Percentiles rank a stretch among this genome's conserved stretches.
Conservation (phyloP, 2,113 vertebrate genomes). For the Orientallactaga bullata region DNA sequence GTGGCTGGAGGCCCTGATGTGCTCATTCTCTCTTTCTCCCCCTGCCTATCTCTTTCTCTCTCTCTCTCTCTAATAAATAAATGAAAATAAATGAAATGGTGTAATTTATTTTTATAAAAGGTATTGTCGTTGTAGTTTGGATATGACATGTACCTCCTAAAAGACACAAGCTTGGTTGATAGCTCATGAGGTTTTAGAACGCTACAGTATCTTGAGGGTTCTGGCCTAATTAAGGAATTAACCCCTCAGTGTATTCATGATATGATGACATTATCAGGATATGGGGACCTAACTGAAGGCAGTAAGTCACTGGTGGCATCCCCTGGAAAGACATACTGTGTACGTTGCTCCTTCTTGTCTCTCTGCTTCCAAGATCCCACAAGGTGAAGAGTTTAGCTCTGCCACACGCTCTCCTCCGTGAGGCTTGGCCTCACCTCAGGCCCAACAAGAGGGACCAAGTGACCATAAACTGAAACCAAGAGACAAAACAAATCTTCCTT, state of each 20-base stretch:
- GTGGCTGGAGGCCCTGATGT: too few relatives aligned
- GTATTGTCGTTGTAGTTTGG: not conserved
- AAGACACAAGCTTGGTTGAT: not conserved
- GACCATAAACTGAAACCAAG: not conserved
- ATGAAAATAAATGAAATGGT: too few relatives aligned
- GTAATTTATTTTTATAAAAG: too few relatives aligned
- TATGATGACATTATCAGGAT: not conserved
- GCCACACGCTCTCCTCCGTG: too few relatives aligned
- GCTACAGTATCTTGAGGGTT: not conserved
- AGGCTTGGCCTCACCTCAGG: not conserved
- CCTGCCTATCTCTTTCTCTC: too few relatives aligned
- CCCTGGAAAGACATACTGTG: not conserved
- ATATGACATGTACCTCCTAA: not conserved
- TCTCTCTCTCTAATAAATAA: too few relatives aligned
- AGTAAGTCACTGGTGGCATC: not conserved
- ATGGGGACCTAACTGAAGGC: not conserved
- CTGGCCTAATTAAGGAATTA: not conserved
- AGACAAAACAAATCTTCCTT: not conserved
- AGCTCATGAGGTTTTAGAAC: not conserved
- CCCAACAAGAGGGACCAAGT: not conserved
- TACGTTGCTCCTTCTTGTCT: not conserved
- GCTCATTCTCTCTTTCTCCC: too few relatives aligned
- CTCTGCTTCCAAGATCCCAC: not conserved
- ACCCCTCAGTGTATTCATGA: not conserved
- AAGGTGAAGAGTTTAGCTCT: too few relatives aligned